Percentiles rank a stretch among this genome's conserved stretches.
Evolutionary conservation across 2,113 vertebrate genomes (phyloP).

Genomic region (Tringa solitaria): DNA sequence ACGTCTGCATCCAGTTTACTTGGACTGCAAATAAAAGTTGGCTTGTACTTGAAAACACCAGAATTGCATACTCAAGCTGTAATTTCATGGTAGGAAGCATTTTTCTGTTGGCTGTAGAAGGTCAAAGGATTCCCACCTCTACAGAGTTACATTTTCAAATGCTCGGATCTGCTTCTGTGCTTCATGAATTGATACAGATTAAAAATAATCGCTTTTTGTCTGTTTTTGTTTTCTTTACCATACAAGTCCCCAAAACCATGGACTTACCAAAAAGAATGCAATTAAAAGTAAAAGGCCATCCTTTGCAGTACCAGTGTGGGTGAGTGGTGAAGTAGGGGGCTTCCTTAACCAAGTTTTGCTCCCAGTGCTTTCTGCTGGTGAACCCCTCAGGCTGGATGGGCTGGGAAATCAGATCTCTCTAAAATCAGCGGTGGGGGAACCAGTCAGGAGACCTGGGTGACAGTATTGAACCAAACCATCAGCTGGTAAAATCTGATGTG

Average conservation of each 20-base stretch:
- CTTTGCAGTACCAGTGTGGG: background rate
- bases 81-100: background rate
- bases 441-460: background rate
- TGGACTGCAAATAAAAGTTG: background rate
- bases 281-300: background rate
- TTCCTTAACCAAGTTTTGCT: background rate
- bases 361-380: background rate
- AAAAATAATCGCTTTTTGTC: background rate
- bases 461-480: background rate
- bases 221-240: background rate
- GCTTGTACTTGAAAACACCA: background rate
- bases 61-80: background rate
- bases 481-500: background rate
- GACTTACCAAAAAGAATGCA: background rate
- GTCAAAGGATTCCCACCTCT: background rate
- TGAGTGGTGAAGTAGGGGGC: background rate
- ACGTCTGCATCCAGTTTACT: background rate
- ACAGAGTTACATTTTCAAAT: background rate
- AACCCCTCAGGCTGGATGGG: background rate
- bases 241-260: background rate
- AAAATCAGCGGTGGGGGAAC: background rate
- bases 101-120: background rate
- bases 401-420: background rate
- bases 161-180: background rate
- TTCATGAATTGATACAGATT: background rate